Evolutionary conservation across 2,888 invertebrate genomes (phyloP), one percentile per base, ranked within the genome.

Genomic region (Xestia c-nigrum): DNA sequence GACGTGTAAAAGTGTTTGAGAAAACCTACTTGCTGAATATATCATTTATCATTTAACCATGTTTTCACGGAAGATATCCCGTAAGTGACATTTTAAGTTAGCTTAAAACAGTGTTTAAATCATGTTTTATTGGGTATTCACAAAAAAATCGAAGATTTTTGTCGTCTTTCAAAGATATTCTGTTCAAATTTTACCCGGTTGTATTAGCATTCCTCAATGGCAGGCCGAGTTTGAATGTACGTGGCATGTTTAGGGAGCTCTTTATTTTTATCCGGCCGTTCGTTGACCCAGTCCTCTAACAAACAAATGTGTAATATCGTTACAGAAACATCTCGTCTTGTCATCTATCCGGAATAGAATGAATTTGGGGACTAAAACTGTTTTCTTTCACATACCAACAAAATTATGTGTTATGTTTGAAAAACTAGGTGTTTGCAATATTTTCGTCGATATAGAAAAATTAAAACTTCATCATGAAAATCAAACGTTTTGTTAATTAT

Each of bases 251-350:
- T 91, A 90, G 92, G 90, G 91, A 90, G 92, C 90, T 91, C 87
- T 92, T 92, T 94, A 94, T 94, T 94, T 94, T 93, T 93, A 93
- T 85, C 88, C 90, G 73, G 76, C 87, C 90, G 94, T 88, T 75
- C 93, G 81, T 92, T 92, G 93, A 93, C 92, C 92, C 86, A 81
- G 81, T 85, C 88, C 81, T 78, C 82, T 74, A 82, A 88, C 87
- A 85, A 88, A 90, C 84, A 86, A 85, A 85, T 78, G 86, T 74
- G 84, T 89, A 80, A 85, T 81, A 82, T 79, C 82, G 69, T 86
- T 83, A 82, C 83, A 75, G 81, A 85, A 83, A 87, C 77, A 74
- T 85, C 78, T 84, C 55, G 73, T 75, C 72, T 71, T 76, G 69
- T 78, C 78, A 72, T 85, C 65, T 76, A 74, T 76, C 64, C 73